Evolutionary conservation across 2,888 invertebrate genomes (phyloP).

Genomic region (Dryadula phaetusa): DNA sequence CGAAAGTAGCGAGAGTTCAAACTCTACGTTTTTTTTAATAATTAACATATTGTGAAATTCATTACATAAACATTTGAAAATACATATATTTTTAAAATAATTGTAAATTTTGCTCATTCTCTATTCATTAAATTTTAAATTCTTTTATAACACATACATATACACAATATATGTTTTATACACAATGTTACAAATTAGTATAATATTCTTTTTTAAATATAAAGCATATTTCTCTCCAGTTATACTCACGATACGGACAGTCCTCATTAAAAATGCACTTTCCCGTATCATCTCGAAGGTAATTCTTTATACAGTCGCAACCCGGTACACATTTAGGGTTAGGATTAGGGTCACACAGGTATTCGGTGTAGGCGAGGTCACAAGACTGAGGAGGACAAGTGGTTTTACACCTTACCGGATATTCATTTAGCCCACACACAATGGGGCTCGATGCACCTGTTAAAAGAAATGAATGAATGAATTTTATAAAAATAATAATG

Average conservation of each 20-base stretch:
- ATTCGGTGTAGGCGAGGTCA: constrained; percentile 53
- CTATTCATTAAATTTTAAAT: too few relatives aligned
- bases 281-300: constrained; percentile 53
- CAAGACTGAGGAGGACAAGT: constrained; percentile 58
- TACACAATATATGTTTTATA: too few relatives aligned
- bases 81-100: too few relatives aligned
- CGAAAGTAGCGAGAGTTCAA: too few relatives aligned
- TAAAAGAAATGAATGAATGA: too few relatives aligned
- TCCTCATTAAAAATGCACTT: constrained; percentile 53
- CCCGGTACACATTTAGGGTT: constrained; percentile 51
- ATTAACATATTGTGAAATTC: too few relatives aligned
- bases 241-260: constrained; percentile 49
- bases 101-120: too few relatives aligned
- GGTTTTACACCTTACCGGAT: constrained; percentile 49
- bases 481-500: not conserved
- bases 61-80: too few relatives aligned
- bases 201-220: not conserved
- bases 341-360: constrained; percentile 39
- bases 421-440: constrained; percentile 50
- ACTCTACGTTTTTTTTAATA: too few relatives aligned
- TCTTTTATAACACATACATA: too few relatives aligned
- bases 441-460: not conserved
- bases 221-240: not conserved
- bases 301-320: constrained; percentile 54
- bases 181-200: not conserved